Percentiles rank a stretch among this genome's conserved stretches.
These are phyloP conservation scores for Ophiothrix spiculata DNA, from an alignment of 35 echinoderm and acorn worm genomes.

Conservation along the genomic window DNA sequence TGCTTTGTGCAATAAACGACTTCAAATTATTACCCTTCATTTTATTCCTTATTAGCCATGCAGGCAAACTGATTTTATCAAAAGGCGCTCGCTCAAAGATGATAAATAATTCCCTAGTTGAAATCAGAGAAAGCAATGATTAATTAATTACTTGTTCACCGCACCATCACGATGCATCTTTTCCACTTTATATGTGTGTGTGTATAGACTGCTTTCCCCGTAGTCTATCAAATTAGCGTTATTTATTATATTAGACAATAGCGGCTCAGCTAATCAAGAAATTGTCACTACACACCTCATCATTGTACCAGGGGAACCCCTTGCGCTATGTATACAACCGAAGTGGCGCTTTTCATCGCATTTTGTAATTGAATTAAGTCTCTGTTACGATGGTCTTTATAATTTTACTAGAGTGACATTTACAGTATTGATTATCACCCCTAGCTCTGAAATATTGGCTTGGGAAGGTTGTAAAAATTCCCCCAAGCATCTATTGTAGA, in stretches of 20 bases:
- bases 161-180: too few relatives aligned
- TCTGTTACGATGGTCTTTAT: slow-evolving; percentile 1
- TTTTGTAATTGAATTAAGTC: slow-evolving; percentile 4
- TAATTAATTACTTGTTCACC: too few relatives aligned
- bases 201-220: too few relatives aligned
- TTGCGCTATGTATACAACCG: not conserved
- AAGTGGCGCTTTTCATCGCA: not conserved
- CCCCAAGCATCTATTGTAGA: not conserved
- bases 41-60: too few relatives aligned
- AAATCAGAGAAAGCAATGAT: too few relatives aligned
- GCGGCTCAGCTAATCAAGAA: not conserved
- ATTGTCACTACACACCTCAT: not conserved
- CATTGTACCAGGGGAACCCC: not conserved
- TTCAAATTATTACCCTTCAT: too few relatives aligned
- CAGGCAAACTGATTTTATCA: too few relatives aligned
- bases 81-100: too few relatives aligned
- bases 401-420: not conserved
- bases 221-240: too few relatives aligned
- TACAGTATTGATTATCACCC: not conserved
- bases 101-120: too few relatives aligned
- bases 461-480: not conserved
- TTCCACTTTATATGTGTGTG: too few relatives aligned
- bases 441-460: not conserved
- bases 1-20: too few relatives aligned
- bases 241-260: not conserved